Percentiles rank a stretch among this genome's conserved stretches.
Conservation (phyloP, 37 sponge, comb jelly and placozoan species). For the Hexactinellida sp. region DNA sequence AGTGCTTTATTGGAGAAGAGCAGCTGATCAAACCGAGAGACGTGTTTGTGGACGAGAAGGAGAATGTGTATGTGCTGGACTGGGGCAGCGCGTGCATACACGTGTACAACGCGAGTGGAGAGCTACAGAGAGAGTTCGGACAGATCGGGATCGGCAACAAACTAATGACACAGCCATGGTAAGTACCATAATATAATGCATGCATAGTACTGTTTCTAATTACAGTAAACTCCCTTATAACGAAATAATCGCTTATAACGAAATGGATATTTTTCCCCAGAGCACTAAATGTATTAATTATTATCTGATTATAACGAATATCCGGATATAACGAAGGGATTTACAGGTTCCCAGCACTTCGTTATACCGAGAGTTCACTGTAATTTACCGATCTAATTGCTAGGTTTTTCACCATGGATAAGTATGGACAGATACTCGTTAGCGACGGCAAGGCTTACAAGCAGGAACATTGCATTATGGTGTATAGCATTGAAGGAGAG, state of each 20-base stretch:
- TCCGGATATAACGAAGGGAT: too few species aligned
- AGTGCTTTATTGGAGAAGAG: not conserved
- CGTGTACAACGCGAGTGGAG: not conserved
- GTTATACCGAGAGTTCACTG: too few species aligned
- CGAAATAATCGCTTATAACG: too few species aligned
- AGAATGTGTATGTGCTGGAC: not conserved
- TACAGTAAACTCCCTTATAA: too few species aligned
- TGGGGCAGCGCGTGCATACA: not conserved
- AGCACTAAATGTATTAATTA: too few species aligned
- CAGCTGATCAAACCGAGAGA: not conserved
- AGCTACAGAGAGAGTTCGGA: not conserved
- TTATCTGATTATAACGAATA: too few species aligned
- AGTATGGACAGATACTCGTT: not conserved
- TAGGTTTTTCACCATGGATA: slow-evolving; percentile 3
- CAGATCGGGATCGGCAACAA: not conserved
- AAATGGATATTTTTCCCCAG: too few species aligned
- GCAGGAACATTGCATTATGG: not conserved
- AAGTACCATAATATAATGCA: not conserved
- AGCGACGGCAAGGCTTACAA: slow-evolving; percentile 13
- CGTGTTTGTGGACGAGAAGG: slow-evolving; percentile 7
- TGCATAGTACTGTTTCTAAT: too few species aligned
- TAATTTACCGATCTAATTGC: too few species aligned
- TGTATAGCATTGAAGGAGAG: not conserved
- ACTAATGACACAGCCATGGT: not conserved
- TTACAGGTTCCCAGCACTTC: too few species aligned